Base-by-base conservation (phyloP, 2,888 invertebrate genomes). In the Cyclophora albipunctata region DNA sequence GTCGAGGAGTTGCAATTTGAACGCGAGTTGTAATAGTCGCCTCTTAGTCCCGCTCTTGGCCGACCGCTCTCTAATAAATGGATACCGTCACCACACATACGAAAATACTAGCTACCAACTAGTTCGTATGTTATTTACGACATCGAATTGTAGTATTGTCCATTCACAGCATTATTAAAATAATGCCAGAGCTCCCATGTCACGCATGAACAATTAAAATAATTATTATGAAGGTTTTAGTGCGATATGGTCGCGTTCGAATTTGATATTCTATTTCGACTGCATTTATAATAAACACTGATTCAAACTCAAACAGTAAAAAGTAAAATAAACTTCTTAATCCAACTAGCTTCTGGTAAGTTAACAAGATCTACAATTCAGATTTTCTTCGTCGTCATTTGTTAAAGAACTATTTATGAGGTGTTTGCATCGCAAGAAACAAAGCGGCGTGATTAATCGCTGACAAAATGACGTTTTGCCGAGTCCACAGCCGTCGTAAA, bases 371-470 rank as follows among this genome's bases (percentile, higher is more conserved):
- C 53, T 43, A 45, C 48, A 40, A 50, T 49, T 44, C 50, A 41
- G 62, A 61, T 58, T 58, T 45, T 41, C 49, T 57, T 34, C 56
- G 57, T 49, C 58, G 52, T 60, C 55, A 62, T 59, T 52, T 50
- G 58, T 62, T 66, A 71, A 66, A 65, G 59, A 70, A 75, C 69
- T 71, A 72, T 73, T 76, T 72, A 71, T 67, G 66, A 69, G 64
- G 57, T 68, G 65, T 75, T 78, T 74, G 75, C 71, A 74, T 73
- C 69, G 64, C 65, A 50, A 60, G 60, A 61, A 69, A 77, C 75
- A 72, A 73, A 69, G 66, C 67, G 58, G 55, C 53, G 56, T 79
- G 81, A 84, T 83, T 80, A 79, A 84, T 81, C 62, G 70, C 55
- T 53, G 48, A 50, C 51, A 60, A 71, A 20, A 75, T 74, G 75